Evolutionary conservation across 1,140 invertebrate species (phyloP).

Genomic region (Heliconius congener): DNA sequence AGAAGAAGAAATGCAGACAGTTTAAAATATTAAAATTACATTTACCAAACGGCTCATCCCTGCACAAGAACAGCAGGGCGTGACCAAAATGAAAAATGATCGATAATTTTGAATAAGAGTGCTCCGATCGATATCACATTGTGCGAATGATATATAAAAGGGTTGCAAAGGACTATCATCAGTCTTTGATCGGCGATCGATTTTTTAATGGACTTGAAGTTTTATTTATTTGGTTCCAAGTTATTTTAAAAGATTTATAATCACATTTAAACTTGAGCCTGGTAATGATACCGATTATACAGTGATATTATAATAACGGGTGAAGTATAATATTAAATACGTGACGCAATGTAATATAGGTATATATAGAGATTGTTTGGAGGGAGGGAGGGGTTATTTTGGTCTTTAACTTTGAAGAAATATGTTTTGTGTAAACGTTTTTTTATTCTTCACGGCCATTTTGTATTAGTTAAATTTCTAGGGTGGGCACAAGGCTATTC

Average conservation of each 20-base stretch:
- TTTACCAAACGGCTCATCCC: not conserved
- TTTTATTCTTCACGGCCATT: too few relatives aligned
- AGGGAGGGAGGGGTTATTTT: too few relatives aligned
- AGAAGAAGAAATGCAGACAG: not conserved
- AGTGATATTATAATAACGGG: not conserved
- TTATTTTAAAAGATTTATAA: conserved; percentile 9
- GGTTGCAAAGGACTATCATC: conserved; percentile 35
- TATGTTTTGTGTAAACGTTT: too few relatives aligned
- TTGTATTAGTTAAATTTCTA: too few relatives aligned
- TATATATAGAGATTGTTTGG: too few relatives aligned
- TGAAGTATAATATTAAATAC: not conserved
- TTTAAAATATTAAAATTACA: not conserved
- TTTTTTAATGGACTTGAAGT: conserved; percentile 26
- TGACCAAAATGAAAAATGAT: conserved; percentile 54
- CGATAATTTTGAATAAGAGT: conserved; percentile 50
- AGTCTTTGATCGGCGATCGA: conserved; percentile 32
- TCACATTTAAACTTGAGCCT: not conserved
- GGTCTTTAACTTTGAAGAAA: too few relatives aligned
- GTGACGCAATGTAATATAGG: not conserved
- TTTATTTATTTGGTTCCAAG: conserved; percentile 14
- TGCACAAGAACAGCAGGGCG: conserved; percentile 10
- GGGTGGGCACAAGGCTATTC: too few relatives aligned
- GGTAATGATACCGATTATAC: not conserved
- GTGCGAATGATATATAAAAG: conserved; percentile 43
- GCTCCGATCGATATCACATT: conserved; percentile 44